A percentile compares a stretch with the other conserved stretches of the same genome.
Conservation (phyloP, 2,888 invertebrate species). For the Beris morrisii region DNA sequence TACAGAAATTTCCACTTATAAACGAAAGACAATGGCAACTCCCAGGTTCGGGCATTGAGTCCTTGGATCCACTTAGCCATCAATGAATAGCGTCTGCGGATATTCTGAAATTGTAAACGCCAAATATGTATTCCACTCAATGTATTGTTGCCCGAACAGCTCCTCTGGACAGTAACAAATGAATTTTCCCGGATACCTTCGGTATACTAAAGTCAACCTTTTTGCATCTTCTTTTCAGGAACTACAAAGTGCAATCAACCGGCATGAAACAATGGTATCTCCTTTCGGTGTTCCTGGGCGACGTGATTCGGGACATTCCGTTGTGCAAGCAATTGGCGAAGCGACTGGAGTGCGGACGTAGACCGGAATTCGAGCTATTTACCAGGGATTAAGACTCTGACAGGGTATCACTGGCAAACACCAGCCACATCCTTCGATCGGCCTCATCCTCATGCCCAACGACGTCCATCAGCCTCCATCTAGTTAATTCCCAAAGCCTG, state of each 20-base stretch:
- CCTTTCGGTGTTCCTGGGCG: conserved; percentile 82
- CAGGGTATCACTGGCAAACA: conserved; percentile 13
- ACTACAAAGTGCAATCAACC: conserved; percentile 75
- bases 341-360: conserved; percentile 61
- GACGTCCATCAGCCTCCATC: neutral
- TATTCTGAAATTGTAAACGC: conserved; percentile 35
- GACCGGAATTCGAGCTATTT: conserved; percentile 33
- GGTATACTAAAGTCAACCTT: conserved; percentile 11
- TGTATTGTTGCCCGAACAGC: conserved; percentile 2
- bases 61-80: neutral
- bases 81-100: conserved; percentile 7
- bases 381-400: conserved; percentile 35
- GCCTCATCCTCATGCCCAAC: conserved; percentile 11
- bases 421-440: neutral
- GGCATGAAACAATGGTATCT: conserved; percentile 79
- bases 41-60: neutral
- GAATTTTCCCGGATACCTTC: conserved; percentile 18
- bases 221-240: conserved; percentile 59
- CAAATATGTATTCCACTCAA: conserved; percentile 30
- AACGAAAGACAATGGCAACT: conserved; percentile 22
- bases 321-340: conserved; percentile 81
- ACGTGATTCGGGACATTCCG: conserved; percentile 78
- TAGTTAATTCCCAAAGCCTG: conserved; percentile 25
- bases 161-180: conserved; percentile 37
- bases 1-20: conserved; percentile 21